Conservation (phyloP, 2,797 vertebrate species). For the Clamator glandarius region DNA sequence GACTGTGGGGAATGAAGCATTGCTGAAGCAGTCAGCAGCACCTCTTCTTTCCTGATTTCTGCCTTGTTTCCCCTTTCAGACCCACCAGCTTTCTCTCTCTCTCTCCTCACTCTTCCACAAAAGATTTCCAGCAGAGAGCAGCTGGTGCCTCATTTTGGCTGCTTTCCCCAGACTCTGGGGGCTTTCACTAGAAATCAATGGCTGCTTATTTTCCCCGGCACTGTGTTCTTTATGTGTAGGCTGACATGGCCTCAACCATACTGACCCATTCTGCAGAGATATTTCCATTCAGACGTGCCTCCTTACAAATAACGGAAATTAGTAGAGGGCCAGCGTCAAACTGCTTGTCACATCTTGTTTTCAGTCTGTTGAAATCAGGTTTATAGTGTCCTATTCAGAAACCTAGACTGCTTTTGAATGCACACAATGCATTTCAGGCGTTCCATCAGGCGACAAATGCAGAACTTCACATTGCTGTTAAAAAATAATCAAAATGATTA, state of each 20-base stretch:
- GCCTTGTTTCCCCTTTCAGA: constrained; percentile 67
- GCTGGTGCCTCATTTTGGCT: constrained; percentile 81
- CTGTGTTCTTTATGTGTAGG: constrained; percentile 77
- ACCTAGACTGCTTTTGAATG: constrained; percentile 70
- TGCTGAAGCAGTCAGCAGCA: constrained; percentile 38
- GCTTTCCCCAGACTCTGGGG: constrained; percentile 74
- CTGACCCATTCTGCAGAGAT: constrained; percentile 79
- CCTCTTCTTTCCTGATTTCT: constrained; percentile 66
- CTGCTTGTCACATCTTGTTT: constrained; percentile 89
- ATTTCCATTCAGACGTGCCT: constrained; percentile 81
- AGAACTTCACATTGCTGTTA: constrained; percentile 78
- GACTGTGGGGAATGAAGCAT: constrained; percentile 53
- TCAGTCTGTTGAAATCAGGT: constrained; percentile 84
- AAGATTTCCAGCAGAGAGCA: constrained; percentile 83
- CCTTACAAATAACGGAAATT: constrained; percentile 86
- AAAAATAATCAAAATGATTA: constrained; percentile 83
- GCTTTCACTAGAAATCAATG: constrained; percentile 84
- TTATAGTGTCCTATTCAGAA: constrained; percentile 80
- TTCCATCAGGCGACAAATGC: constrained; percentile 77
- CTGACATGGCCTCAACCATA: constrained; percentile 78
- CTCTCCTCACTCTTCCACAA: constrained; percentile 74
- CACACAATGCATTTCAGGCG: constrained; percentile 80
- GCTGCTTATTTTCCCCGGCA: constrained; percentile 78
- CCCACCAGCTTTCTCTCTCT: constrained; percentile 65
- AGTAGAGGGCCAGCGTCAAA: constrained; percentile 81